Base-by-base conservation (phyloP, 2,113 vertebrate genomes). In the Sinocyclocheilus anophthalmus region DNA sequence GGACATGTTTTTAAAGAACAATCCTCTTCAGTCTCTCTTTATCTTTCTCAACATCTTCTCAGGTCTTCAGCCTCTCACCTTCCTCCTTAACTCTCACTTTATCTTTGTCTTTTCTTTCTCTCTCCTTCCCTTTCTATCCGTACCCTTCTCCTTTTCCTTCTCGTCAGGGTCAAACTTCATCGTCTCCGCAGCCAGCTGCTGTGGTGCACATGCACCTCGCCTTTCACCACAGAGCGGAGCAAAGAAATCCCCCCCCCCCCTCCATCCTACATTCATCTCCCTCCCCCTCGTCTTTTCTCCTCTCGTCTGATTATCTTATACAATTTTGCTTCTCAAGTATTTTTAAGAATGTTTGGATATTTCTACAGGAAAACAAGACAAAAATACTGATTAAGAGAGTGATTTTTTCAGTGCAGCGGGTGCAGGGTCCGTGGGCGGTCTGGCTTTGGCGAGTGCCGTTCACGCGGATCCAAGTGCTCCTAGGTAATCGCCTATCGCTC, bases 1-100 rank as follows among this genome's bases (percentile, higher is more conserved):
- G 67, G 67, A 7, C 67, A 37, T 0, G 67, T 48, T 12, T 3
- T 48, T 3, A 48, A 48, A 48, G 45, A 48, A 48, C 45, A 45
- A 10, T 45, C 42, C 42, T 45, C 42, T 45, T 45, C 87, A 87
- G 88, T 87, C 84, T 88, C 91, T 92, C 85, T 88, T 84, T 20
- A 22, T 72, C 18, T 20, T 16, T 72, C 37, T 26, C 18, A 69
- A 50, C 10, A 81, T 48, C 37, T 2, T 86, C 80, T 88, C 75
- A 37, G 7, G 3, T 83, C 70, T 22, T 2, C 37, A 48, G n/a
- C 50, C 50, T 65, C 18, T 88, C 26, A 75, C 24, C 80, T 39
- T 77, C 30, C n/a, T 65, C 20, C 30, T 42, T 48, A 14, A 13
- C 59, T 84, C 57, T 80, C 48, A 72, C 81, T 75, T 81, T 4